Conservation (phyloP, 2,113 vertebrate species). For the Chiloscyllium plagiosum region DNA sequence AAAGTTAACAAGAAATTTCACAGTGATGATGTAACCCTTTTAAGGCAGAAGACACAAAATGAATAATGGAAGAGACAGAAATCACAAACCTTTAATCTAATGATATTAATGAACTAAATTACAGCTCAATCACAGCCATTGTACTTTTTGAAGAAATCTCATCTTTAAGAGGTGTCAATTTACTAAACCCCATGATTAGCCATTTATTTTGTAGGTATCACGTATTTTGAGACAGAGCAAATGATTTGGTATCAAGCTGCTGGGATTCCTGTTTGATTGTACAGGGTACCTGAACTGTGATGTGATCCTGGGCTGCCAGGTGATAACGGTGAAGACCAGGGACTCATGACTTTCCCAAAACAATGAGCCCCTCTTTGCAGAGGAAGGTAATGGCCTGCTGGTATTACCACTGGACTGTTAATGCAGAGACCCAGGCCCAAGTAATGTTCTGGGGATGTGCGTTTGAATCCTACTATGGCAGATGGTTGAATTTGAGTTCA, state of each 20-base stretch:
- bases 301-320: background rate
- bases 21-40: background rate
- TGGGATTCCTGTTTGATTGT: no score
- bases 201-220: background rate
- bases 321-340: background rate
- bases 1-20: background rate
- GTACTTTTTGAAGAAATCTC: conserved; percentile 20
- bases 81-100: background rate
- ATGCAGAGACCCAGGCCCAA: no score
- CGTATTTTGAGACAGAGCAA: background rate
- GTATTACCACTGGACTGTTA: no score
- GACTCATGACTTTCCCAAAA: background rate
- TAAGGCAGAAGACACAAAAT: background rate
- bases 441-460: no score
- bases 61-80: background rate
- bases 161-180: conserved; percentile 14
- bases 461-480: no score
- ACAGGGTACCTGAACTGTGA: background rate
- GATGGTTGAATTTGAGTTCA: no score
- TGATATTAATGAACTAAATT: conserved; percentile 29
- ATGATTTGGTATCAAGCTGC: background rate
- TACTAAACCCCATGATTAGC: conserved; percentile 6
- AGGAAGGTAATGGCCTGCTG: no score
- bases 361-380: no score
- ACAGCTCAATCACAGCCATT: conserved; percentile 17